Evolutionary conservation across 2,797 vertebrate genomes (phyloP).

Genomic region (Octomys mimax): DNA sequence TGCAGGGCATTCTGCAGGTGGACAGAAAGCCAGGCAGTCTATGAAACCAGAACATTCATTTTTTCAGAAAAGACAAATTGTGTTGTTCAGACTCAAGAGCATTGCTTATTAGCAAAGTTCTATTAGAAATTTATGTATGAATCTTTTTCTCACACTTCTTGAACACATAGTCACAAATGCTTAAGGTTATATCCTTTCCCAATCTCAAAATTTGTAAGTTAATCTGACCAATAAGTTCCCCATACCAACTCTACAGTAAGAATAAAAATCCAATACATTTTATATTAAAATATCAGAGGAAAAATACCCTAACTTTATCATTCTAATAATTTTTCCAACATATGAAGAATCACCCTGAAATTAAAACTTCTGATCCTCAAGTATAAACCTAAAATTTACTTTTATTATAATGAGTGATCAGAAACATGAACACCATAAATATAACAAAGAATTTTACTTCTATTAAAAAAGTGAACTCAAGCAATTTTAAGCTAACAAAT

Average conservation of each 20-base stretch:
- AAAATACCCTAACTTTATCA: not conserved
- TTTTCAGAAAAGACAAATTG: conserved; percentile 52
- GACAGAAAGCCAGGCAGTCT: conserved; percentile 15
- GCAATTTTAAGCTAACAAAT: conserved; percentile 41
- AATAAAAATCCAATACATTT: conserved; percentile 49
- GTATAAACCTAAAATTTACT: conserved; percentile 47
- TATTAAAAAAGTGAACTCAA: conserved; percentile 46
- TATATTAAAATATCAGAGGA: conserved; percentile 42
- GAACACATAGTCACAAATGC: not conserved
- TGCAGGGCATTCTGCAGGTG: not conserved
- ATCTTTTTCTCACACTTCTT: conserved; percentile 41
- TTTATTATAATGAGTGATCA: conserved; percentile 32
- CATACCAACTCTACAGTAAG: not conserved
- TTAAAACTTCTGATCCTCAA: conserved; percentile 15
- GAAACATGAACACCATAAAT: conserved; percentile 35
- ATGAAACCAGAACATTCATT: conserved; percentile 44
- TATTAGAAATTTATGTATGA: not conserved
- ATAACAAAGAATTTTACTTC: conserved; percentile 44
- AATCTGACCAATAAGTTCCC: conserved; percentile 48
- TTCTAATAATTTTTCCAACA: conserved; percentile 37
- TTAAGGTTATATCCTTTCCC: not conserved
- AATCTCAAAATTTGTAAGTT: conserved; percentile 54
- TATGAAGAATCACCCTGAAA: conserved; percentile 42
- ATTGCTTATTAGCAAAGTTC: conserved; percentile 47
- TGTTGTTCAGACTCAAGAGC: conserved; percentile 10